Conservation (phyloP, 2,888 invertebrate genomes). For the Sphaerophoria taeniata region DNA sequence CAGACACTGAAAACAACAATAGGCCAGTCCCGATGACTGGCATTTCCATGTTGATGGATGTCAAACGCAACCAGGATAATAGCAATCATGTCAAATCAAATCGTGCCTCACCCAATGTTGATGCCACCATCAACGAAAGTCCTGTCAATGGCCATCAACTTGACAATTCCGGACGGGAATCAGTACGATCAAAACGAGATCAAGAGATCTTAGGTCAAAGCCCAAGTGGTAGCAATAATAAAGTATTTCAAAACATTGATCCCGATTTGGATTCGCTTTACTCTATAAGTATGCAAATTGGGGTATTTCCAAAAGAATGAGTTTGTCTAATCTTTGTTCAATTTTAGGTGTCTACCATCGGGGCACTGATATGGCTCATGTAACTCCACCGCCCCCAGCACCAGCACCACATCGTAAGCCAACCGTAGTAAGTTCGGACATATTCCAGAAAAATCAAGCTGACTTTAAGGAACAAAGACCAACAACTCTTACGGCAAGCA, state of each 20-base stretch:
- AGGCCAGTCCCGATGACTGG: constrained; percentile 76
- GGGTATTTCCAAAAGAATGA: too few relatives aligned
- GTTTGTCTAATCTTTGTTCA: not conserved
- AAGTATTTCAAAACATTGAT: constrained; percentile 83
- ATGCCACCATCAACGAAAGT: constrained; percentile 77
- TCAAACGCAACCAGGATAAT: constrained; percentile 80
- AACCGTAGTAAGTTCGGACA: constrained; percentile 77
- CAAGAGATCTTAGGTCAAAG: constrained; percentile 80
- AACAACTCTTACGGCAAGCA: constrained; percentile 32
- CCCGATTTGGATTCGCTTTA: constrained; percentile 89
- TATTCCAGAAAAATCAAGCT: constrained; percentile 56
- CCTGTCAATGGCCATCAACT: constrained; percentile 77
- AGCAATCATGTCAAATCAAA: constrained; percentile 77
- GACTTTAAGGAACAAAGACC: constrained; percentile 63
- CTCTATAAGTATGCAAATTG: constrained; percentile 85
- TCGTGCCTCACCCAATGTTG: constrained; percentile 66
- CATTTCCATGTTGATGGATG: constrained; percentile 82
- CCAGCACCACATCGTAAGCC: constrained; percentile 88
- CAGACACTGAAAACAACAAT: constrained; percentile 95
- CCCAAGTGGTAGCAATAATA: constrained; percentile 80
- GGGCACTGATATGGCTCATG: constrained; percentile 82
- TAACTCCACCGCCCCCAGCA: constrained; percentile 89
- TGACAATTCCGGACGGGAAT: constrained; percentile 76
- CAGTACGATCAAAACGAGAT: constrained; percentile 75
- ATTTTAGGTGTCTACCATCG: constrained; percentile 81